phyloP scores from a whole-genome alignment of 2,797 vertebrate species.

The Anguilla marmorata region DNA sequence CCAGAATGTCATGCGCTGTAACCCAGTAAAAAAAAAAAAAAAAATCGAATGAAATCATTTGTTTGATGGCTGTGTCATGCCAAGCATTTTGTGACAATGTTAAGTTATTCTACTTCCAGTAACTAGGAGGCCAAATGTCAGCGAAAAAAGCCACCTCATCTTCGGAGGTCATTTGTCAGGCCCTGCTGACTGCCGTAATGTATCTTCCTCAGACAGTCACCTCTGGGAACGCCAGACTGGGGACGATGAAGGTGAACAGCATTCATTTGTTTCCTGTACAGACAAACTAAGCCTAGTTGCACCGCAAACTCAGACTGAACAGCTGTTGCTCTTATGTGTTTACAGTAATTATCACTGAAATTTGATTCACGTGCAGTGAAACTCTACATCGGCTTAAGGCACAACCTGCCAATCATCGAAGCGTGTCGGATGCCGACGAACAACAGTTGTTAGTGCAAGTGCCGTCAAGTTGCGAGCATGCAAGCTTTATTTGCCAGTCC shows the following conservation, averaged over 20 bases:
- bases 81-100: background rate
- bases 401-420: background rate
- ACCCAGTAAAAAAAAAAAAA: background rate
- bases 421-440: background rate
- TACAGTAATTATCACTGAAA: background rate
- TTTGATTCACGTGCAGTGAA: background rate
- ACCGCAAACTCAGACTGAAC: background rate
- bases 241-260: slow-evolving; percentile 16
- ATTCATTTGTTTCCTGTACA: background rate
- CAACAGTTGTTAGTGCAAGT: background rate
- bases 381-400: background rate
- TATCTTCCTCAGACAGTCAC: background rate
- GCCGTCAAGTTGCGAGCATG: background rate
- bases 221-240: background rate
- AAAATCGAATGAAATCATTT: no score
- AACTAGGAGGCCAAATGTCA: background rate
- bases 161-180: background rate
- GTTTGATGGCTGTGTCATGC: background rate
- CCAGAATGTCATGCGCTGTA: background rate
- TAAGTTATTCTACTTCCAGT: background rate
- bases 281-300: background rate
- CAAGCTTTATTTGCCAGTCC: background rate
- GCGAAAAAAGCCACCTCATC: background rate
- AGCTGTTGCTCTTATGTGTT: background rate
- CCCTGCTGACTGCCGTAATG: background rate